A percentile compares a stretch with the other conserved stretches of the same genome.
These are phyloP conservation scores for Chelidonichthys spinosus DNA, from an alignment of 2,797 vertebrate genomes.

Conservation along the genomic window DNA sequence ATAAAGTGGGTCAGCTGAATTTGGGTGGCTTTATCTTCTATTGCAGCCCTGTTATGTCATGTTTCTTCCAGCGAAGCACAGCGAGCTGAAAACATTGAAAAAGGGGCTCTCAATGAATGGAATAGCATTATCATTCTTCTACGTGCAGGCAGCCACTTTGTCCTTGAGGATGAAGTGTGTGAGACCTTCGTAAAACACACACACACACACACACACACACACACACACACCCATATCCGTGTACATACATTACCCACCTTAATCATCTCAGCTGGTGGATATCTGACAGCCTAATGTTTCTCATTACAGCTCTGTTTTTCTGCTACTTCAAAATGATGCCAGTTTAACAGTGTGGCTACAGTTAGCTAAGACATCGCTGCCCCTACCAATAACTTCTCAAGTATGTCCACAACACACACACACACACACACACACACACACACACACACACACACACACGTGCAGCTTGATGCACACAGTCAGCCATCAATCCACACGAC, in stretches of 20 bases:
- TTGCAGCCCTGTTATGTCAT: conserved; percentile 25
- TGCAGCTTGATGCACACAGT: background rate
- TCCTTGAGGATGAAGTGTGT: conserved; percentile 31
- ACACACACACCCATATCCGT: background rate
- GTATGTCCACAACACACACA: background rate
- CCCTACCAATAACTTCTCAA: background rate
- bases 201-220: background rate
- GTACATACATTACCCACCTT: background rate
- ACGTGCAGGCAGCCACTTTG: background rate
- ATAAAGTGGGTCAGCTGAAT: conserved; percentile 25
- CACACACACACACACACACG: background rate
- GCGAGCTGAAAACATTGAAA: background rate
- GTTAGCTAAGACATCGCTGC: background rate
- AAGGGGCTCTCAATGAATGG: conserved; percentile 18
- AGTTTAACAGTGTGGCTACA: conserved; percentile 4
- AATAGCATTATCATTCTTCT: conserved; percentile 23
- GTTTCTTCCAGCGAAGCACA: conserved; percentile 21
- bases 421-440: background rate
- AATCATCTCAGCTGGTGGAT: conserved; percentile 10
- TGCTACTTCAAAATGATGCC: background rate
- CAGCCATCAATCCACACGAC: background rate
- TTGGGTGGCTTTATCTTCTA: conserved; percentile 25
- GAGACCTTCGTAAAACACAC: conserved; percentile 1
- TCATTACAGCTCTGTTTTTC: conserved; percentile 13
- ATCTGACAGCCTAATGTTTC: conserved; percentile 12